Evolutionary conservation across 2,797 vertebrate species (phyloP).

Genomic region (Malurus leucopterus): DNA sequence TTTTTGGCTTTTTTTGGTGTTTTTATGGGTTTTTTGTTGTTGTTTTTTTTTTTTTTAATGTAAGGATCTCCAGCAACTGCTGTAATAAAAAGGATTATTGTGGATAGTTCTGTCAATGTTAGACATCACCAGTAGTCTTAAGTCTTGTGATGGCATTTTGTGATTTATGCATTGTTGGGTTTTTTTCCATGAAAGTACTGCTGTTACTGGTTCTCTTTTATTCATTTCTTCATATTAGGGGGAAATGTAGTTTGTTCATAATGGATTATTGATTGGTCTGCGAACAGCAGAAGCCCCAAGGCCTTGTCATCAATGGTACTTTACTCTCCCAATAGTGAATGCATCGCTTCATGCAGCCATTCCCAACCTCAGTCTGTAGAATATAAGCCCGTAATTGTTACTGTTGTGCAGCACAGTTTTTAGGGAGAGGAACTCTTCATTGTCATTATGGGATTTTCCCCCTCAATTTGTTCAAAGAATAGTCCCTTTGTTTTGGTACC

Average conservation of each 20-base stretch:
- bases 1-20: neutral
- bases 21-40: neutral
- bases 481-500: constrained; percentile 65
- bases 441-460: constrained; percentile 58
- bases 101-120: constrained; percentile 26
- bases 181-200: constrained; percentile 40
- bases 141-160: constrained; percentile 43
- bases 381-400: constrained; percentile 73
- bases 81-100: constrained; percentile 5
- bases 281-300: constrained; percentile 81
- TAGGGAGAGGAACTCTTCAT: constrained; percentile 70
- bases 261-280: constrained; percentile 95
- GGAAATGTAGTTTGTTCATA: constrained; percentile 88
- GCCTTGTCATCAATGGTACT: constrained; percentile 80
- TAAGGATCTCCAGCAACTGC: neutral
- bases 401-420: constrained; percentile 44
- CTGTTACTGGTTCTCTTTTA: constrained; percentile 76
- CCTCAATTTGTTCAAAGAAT: constrained; percentile 67
- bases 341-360: constrained; percentile 81
- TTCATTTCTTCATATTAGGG: constrained; percentile 73
- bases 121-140: constrained; percentile 4
- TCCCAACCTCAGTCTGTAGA: constrained; percentile 51
- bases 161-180: constrained; percentile 14
- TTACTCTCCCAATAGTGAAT: constrained; percentile 84
- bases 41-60: neutral